Evolutionary conservation across 2,888 invertebrate species (phyloP), one percentile per base, ranked within the genome.

Genomic region (Aspidiotus rigidus): DNA sequence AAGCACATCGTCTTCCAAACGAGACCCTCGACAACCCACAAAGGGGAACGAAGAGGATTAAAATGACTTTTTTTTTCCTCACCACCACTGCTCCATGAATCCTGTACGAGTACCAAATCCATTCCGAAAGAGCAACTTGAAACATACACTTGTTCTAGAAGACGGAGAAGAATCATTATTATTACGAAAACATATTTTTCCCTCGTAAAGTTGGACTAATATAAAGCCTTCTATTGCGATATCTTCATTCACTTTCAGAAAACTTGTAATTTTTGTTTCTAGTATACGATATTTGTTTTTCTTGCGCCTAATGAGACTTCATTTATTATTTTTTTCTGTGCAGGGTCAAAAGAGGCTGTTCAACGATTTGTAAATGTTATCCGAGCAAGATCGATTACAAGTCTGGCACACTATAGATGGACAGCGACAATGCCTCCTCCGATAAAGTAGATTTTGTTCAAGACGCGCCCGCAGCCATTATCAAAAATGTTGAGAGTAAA

Each of bases 361-460:
- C 56, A 10, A 11, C n/a, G 15, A 2, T n/a, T 1, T 56, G 56
- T 56, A 56, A 56, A 56, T 56, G 56, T 56, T 56, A 11, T 17
- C 56, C 56, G 49, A 56, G n/a, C 10, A 16, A 13, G 16, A 10
- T 11, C 13, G n/a, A 40, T 55, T 54, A 40, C 39, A 17, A 10
- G 41, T 15, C 41, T 13, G 39, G 55, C 39, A 55, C 55, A 41
- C 54, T 55, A 53, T 55, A 28, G 28, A 64, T 64, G 64, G 64
- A 64, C 28, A 54, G 64, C 64, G 64, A 64, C 55, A 64, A 64
- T 64, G 64, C 64, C 15, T 64, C 53, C 55, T 40, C 39, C 55
- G 41, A 54, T 49, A 64, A 64, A 39, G 54, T 40, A 39, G 64
- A 64, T 40, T 64, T 28, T 39, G 64, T 16, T 56, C 56, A 64